Percentiles rank a stretch among this genome's conserved stretches.
Conservation (phyloP, 2,888 invertebrate genomes). For the Argynnis bischoffii region DNA sequence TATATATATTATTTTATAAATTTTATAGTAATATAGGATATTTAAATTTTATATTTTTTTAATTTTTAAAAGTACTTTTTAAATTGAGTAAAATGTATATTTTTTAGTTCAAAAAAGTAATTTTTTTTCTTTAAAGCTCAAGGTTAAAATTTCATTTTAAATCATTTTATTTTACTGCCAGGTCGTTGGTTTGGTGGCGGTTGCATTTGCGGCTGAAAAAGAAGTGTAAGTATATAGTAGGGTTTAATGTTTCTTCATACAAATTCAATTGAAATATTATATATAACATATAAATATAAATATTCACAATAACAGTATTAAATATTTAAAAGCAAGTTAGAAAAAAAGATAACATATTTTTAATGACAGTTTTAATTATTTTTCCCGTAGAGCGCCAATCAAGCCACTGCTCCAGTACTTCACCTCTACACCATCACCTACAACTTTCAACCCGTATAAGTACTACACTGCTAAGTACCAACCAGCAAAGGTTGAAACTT, state of each 20-base stretch:
- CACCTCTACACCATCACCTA: conserved; percentile 27
- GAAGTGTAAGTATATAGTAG: conserved; percentile 47
- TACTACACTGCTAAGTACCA: conserved; percentile 40
- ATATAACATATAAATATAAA: too few species aligned
- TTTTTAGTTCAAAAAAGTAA: too few species aligned
- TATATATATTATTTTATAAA: too few species aligned
- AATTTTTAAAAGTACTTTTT: too few species aligned
- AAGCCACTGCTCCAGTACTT: conserved; percentile 35
- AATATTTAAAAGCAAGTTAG: too few species aligned
- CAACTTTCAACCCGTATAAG: conserved; percentile 42
- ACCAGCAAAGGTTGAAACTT: conserved; percentile 13
- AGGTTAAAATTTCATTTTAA: background rate
- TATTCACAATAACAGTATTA: too few species aligned
- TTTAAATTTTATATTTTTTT: too few species aligned
- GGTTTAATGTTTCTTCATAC: background rate
- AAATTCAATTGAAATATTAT: too few species aligned
- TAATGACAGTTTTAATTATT: background rate
- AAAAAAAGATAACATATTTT: too few species aligned
- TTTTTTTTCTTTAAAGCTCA: too few species aligned
- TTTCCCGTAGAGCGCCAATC: conserved; percentile 1
- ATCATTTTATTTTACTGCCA: conserved; percentile 46
- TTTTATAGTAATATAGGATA: too few species aligned
- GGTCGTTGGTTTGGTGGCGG: conserved; percentile 61
- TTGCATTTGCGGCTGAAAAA: conserved; percentile 59
- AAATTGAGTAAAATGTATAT: too few species aligned